These are phyloP conservation scores for Camponotus fellah DNA, from an alignment of 2,888 invertebrate species.

Conservation along the genomic window DNA sequence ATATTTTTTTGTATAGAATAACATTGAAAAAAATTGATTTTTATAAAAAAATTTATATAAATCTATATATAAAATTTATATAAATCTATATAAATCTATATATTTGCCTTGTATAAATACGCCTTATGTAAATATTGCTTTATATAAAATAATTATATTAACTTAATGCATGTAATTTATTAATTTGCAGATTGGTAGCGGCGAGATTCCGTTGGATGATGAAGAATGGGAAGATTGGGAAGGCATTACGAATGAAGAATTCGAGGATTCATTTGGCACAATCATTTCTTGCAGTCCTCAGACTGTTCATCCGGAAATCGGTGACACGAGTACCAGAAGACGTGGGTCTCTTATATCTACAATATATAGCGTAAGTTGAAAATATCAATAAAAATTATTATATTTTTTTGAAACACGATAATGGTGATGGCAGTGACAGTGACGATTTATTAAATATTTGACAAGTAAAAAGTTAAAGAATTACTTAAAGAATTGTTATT, in stretches of 20 bases:
- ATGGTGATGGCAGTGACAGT: no score
- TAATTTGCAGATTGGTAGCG: conserved; percentile 90
- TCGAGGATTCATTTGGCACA: conserved; percentile 76
- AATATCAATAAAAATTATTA: background rate
- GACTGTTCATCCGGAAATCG: conserved; percentile 81
- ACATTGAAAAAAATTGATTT: no score
- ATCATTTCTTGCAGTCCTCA: conserved; percentile 79
- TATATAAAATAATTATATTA: no score
- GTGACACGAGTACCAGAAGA: conserved; percentile 84
- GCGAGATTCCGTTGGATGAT: conserved; percentile 93
- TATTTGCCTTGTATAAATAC: no score
- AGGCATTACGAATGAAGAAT: conserved; percentile 77
- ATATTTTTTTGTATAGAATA: no score
- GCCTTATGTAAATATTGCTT: no score
- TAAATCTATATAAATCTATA: no score
- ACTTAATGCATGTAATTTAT: background rate
- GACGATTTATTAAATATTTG: no score
- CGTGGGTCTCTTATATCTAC: conserved; percentile 89
- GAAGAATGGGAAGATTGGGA: conserved; percentile 93
- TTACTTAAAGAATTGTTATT: no score
- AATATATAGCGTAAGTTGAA: conserved; percentile 88
- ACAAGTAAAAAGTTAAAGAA: no score
- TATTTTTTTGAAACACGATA: background rate
- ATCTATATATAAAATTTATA: no score
- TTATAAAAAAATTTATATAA: background rate